Base-by-base conservation (phyloP, 1,140 invertebrate genomes). In the Streblospio benedicti region DNA sequence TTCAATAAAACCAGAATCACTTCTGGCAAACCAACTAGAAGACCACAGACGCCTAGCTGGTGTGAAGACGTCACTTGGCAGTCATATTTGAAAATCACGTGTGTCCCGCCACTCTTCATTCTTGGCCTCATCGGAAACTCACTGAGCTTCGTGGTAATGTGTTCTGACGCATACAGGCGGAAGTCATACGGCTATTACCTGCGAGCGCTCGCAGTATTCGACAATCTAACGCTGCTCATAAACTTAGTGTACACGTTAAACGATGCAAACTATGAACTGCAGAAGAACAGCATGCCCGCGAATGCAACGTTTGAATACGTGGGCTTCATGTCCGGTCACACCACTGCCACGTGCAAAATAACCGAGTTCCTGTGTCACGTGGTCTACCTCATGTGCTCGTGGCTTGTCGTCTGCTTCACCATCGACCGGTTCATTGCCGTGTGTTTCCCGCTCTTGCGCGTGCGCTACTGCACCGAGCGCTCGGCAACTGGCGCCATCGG, bases 121-220 rank as follows among this genome's bases (percentile, higher is more conserved):
- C 9, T 27, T 23, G 45, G 45, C 14, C 45, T 49, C 14, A 23
- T 49, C 14, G 45, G 45, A 12, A 49, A 49, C 45, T 16, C 45
- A 9, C 25, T 49, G 45, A 14, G 12, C 12, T 49, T 49, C 45
- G 14, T 49, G 12, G 45, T 49, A 6, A 14, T 49, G 14, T 49
- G 9, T 25, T 49, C 45, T 12, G 12, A 12, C 6, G 6, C 25
- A 9, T 49, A 49, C 45, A 14, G 25, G 12, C 14, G 25, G 45
- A 14, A 27, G 25, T 49, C 45, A 23, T 49, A 49, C 45, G 25
- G 45, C 20, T 49, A 49, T 25, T 49, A 49, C 45, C 45, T 49
- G 14, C 14, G 45, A 6, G 45, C 45, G 14, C 45, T 49, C 12
- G 45, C 45, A 6, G 45, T 49, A 9, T 49, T 23, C 6, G 45